phyloP scores from a whole-genome alignment of 2,113 vertebrate genomes.

The Protobothrops flavoviridis region DNA sequence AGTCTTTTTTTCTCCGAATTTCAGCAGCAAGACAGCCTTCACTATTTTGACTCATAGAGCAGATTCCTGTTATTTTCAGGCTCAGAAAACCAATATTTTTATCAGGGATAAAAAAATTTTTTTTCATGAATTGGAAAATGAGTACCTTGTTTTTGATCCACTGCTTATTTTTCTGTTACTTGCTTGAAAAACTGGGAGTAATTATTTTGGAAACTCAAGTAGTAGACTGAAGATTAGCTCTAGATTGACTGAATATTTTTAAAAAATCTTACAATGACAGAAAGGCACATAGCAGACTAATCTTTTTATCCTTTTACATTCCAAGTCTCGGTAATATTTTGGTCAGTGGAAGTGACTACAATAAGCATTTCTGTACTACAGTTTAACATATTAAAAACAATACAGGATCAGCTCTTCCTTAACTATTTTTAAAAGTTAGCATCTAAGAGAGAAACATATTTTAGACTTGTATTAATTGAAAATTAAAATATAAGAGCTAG shows the following conservation, averaged over 20 bases:
- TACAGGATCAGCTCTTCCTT: background rate
- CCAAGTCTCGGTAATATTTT: background rate
- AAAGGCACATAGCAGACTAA: background rate
- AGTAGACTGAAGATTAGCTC: background rate
- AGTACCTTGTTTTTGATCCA: background rate
- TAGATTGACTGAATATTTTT: background rate
- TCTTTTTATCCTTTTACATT: background rate
- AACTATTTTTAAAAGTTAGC: background rate
- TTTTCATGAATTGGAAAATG: background rate
- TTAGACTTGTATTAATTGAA: background rate
- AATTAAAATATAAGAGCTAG: background rate
- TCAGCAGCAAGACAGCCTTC: background rate
- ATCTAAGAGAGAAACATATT: background rate
- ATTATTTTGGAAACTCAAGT: background rate
- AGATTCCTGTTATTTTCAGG: background rate
- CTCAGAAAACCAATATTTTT: background rate
- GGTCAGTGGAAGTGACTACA: background rate
- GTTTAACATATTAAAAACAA: background rate
- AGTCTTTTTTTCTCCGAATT: background rate
- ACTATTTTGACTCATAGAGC: background rate
- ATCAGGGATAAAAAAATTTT: background rate
- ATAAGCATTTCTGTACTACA: background rate
- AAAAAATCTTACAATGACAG: background rate
- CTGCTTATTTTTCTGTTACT: background rate
- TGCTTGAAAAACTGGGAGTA: background rate